Conservation (phyloP, 2,888 invertebrate species). For the Ptychoptera contaminata region DNA sequence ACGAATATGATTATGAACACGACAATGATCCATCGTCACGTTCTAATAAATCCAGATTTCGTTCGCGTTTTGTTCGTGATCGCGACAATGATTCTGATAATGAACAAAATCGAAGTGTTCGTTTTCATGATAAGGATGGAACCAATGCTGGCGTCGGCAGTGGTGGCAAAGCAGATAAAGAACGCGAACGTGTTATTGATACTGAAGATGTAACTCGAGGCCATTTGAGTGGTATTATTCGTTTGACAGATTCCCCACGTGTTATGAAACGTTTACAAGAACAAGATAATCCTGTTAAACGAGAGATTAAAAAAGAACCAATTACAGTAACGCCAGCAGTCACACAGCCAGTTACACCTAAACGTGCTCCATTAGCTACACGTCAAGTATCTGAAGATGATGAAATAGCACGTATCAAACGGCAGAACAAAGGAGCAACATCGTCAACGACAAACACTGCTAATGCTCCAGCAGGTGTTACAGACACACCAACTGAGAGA, state of each 20-base stretch:
- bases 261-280: constrained; percentile 82
- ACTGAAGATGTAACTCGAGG: constrained; percentile 78
- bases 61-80: constrained; percentile 51
- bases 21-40: constrained; percentile 43
- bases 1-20: constrained; percentile 54
- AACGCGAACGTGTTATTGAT: constrained; percentile 61
- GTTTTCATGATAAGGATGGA: constrained; percentile 45
- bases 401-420: constrained; percentile 74
- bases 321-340: constrained; percentile 39
- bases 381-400: constrained; percentile 80
- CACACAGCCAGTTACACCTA: constrained; percentile 34
- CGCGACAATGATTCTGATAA: constrained; percentile 64
- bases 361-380: constrained; percentile 41
- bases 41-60: constrained; percentile 49
- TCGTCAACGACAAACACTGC: constrained; percentile 32
- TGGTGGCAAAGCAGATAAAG: constrained; percentile 31
- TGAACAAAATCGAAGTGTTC: constrained; percentile 46
- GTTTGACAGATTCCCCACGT: constrained; percentile 72
- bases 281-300: constrained; percentile 54
- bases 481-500: constrained; percentile 36
- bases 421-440: constrained; percentile 63
- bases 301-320: constrained; percentile 52
- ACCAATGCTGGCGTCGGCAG: too few relatives aligned
- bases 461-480: constrained; percentile 19
- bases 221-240: constrained; percentile 77